Conservation (phyloP, 2,113 vertebrate genomes). For the Apeltes quadracus region DNA sequence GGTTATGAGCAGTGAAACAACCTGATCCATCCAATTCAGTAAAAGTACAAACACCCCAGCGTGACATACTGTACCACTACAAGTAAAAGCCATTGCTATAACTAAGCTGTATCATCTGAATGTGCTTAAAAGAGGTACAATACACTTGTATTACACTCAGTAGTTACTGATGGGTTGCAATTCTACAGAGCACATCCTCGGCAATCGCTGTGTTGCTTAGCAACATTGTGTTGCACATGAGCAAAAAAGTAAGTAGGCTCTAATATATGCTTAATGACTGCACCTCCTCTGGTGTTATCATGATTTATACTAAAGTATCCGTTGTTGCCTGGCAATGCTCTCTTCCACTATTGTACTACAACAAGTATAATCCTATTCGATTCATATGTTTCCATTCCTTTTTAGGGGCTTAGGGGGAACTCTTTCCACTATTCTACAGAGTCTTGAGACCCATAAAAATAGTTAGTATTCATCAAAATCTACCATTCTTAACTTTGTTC, state of each 20-base stretch:
- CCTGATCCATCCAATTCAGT: not conserved
- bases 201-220: conserved; percentile 18
- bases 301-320: conserved; percentile 3
- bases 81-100: not conserved
- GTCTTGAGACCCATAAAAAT: not conserved
- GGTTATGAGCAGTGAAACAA: not conserved
- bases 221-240: conserved; percentile 19
- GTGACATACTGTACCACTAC: not conserved
- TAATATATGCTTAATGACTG: conserved; percentile 15
- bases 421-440: not conserved
- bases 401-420: not conserved
- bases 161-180: conserved; percentile 35
- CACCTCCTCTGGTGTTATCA: conserved; percentile 30
- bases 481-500: not conserved
- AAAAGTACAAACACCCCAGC: not conserved
- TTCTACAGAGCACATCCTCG: conserved; percentile 15
- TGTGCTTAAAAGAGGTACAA: conserved; percentile 21
- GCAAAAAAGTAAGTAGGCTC: conserved; percentile 6
- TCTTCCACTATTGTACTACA: not conserved
- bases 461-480: not conserved
- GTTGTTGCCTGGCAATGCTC: conserved; percentile 13
- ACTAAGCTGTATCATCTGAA: not conserved
- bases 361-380: conserved; percentile 2
- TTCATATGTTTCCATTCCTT: not conserved
- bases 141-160: conserved; percentile 8